Evolutionary conservation across 2,113 vertebrate genomes (phyloP).

Genomic region (Pyrgilauda ruficollis): DNA sequence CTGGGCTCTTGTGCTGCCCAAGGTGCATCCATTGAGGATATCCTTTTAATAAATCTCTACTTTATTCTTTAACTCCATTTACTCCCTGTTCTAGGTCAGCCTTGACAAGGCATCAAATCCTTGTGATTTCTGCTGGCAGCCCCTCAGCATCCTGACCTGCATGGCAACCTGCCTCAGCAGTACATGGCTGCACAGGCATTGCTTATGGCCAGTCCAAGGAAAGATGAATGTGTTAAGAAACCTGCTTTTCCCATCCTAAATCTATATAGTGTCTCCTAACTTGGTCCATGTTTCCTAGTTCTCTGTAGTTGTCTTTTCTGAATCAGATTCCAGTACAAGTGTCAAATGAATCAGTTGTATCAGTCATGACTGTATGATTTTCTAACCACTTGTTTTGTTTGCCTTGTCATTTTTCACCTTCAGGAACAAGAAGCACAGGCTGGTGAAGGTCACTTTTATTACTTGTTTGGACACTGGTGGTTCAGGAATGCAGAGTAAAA

Average conservation of each 20-base stretch:
- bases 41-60: background rate
- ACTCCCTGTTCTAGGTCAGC: background rate
- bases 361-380: background rate
- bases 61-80: accelerated
- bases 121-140: background rate
- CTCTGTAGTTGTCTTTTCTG: background rate
- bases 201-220: background rate
- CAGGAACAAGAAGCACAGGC: background rate
- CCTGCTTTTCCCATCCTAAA: background rate
- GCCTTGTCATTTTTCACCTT: background rate
- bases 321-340: background rate
- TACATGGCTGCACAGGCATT: accelerated
- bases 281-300: background rate
- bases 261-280: background rate
- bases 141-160: background rate
- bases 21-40: background rate
- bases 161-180: background rate
- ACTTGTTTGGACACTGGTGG: background rate
- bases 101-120: background rate
- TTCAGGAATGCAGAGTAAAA: background rate
- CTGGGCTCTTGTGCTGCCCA: background rate
- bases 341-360: background rate
- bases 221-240: background rate
- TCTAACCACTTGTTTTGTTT: background rate
- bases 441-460: background rate